These are phyloP conservation scores for Halcyon chelicuti DNA, from an alignment of 2,797 vertebrate species.

Conservation along the genomic window DNA sequence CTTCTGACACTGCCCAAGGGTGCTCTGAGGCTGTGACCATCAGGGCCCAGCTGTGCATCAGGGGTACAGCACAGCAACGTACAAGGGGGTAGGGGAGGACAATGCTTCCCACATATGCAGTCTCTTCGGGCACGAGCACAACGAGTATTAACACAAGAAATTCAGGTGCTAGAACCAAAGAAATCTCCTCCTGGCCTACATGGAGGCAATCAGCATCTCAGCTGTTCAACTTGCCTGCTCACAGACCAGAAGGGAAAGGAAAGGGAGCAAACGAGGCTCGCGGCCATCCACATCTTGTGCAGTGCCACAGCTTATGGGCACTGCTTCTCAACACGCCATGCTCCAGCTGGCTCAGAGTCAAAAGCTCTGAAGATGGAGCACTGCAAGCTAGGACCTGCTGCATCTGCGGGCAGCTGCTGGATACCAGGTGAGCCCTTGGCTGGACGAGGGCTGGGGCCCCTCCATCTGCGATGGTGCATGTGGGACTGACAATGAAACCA, in stretches of 20 bases:
- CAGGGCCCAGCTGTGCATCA: neutral
- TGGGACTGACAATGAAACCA: conserved; percentile 56
- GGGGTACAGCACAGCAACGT: neutral
- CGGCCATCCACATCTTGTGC: neutral
- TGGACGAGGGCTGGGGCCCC: conserved; percentile 56
- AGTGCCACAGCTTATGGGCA: conserved; percentile 27
- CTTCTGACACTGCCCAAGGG: neutral
- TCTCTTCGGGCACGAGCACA: neutral
- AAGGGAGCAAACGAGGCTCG: neutral
- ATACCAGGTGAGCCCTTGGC: conserved; percentile 58
- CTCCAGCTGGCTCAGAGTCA: conserved; percentile 34
- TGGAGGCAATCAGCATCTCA: neutral
- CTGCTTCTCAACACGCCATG: neutral
- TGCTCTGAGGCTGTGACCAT: neutral
- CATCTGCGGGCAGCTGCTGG: conserved; percentile 50
- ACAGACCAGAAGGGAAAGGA: neutral
- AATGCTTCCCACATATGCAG: neutral
- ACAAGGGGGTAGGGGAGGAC: neutral
- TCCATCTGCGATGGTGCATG: conserved; percentile 30
- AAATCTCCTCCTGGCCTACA: neutral
- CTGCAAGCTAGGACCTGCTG: conserved; percentile 50
- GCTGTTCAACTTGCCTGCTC: conserved; percentile 13
- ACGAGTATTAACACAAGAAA: neutral
- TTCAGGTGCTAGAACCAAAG: neutral
- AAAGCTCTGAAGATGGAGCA: conserved; percentile 21